phyloP scores from a whole-genome alignment of 1,140 invertebrate genomes.

The Scaptomyza pallida region DNA sequence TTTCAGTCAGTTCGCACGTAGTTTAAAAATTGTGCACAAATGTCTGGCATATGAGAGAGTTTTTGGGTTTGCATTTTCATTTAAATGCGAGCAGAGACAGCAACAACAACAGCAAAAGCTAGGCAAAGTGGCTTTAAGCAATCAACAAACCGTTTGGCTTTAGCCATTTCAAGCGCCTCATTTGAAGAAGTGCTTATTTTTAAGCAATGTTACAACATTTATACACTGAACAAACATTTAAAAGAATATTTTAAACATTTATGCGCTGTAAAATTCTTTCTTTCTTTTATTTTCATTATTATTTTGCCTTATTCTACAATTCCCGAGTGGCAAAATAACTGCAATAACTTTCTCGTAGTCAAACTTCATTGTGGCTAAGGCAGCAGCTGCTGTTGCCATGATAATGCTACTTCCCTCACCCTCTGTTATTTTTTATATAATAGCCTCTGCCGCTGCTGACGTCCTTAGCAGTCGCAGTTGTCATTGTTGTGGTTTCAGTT shows the following conservation, averaged over 20 bases:
- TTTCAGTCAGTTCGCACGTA: slow-evolving; percentile 17
- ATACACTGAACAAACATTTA: not conserved
- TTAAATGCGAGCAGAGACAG: slow-evolving; percentile 3
- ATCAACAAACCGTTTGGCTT: slow-evolving; percentile 10
- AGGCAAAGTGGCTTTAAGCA: slow-evolving; percentile 25
- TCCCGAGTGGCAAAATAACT: slow-evolving; percentile 27
- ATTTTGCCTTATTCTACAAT: slow-evolving; percentile 16
- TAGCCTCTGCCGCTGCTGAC: slow-evolving; percentile 47
- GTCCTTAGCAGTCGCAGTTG: slow-evolving; percentile 18
- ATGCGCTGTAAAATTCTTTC: not conserved
- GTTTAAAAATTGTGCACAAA: slow-evolving; percentile 59
- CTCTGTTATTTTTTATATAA: slow-evolving; percentile 60
- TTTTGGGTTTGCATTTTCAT: slow-evolving; percentile 14
- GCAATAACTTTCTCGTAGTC: slow-evolving; percentile 49
- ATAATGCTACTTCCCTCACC: slow-evolving; percentile 34
- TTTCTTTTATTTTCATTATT: not conserved
- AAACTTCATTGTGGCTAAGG: slow-evolving; percentile 40
- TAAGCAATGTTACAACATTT: not conserved
- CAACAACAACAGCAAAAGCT: not conserved
- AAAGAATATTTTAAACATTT: not conserved
- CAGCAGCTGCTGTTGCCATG: slow-evolving; percentile 36
- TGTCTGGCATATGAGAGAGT: slow-evolving; percentile 24
- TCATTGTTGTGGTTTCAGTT: slow-evolving; percentile 49
- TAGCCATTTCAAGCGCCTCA: not conserved
- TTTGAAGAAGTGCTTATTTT: slow-evolving; percentile 1